These are phyloP conservation scores for Steatocranus sp. DNA, from an alignment of 2,797 vertebrate species.

Conservation along the genomic window DNA sequence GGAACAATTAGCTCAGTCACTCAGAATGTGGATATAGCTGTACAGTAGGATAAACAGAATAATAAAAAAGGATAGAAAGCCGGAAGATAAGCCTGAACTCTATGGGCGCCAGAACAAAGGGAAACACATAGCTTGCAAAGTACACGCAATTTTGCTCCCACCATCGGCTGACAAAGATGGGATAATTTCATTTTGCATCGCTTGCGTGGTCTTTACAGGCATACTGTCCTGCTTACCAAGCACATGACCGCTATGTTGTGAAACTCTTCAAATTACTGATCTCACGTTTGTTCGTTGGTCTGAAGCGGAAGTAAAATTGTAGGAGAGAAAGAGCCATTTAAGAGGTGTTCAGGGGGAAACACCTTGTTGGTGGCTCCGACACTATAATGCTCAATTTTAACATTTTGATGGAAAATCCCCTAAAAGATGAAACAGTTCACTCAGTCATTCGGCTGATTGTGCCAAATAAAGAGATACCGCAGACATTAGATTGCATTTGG, in stretches of 20 bases:
- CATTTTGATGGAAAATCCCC: neutral
- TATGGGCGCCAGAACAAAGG: conserved; percentile 51
- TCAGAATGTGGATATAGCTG: conserved; percentile 68
- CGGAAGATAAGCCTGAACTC: conserved; percentile 47
- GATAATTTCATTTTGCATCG: neutral
- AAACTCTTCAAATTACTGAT: neutral
- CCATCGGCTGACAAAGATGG: neutral
- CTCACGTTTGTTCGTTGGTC: neutral
- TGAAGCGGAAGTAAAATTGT: neutral
- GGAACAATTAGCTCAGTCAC: conserved; percentile 75
- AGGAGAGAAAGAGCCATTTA: neutral
- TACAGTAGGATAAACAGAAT: conserved; percentile 68
- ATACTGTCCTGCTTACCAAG: neutral
- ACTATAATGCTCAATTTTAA: neutral
- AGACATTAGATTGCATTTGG: neutral
- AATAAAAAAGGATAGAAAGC: conserved; percentile 24
- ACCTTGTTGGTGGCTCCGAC: neutral
- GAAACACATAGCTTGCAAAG: conserved; percentile 10
- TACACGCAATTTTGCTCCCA: conserved; percentile 48
- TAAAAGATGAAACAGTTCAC: rapidly evolving
- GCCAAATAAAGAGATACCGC: neutral
- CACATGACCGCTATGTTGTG: neutral
- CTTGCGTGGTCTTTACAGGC: neutral
- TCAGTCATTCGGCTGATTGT: neutral
- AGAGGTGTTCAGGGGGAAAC: neutral